A percentile compares a stretch with the other conserved stretches of the same genome.
Evolutionary conservation across 2,888 invertebrate genomes (phyloP).

Genomic region (Drosophila anomelani): DNA sequence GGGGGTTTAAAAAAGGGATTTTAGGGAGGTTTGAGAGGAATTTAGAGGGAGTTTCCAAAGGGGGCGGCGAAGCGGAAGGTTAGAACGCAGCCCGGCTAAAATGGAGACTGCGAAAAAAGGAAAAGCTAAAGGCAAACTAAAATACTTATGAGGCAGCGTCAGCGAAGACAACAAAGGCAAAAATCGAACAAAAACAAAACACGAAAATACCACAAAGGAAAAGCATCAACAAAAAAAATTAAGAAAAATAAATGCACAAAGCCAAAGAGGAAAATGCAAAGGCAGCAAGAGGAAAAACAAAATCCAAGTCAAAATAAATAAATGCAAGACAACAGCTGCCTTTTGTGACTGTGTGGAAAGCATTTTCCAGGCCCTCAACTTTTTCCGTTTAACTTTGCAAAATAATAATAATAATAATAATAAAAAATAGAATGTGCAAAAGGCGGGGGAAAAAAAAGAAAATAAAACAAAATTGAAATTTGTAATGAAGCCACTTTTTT

Average conservation of each 20-base stretch:
- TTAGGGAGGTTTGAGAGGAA: neutral
- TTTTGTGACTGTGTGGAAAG: constrained; percentile 48
- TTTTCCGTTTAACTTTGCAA: constrained; percentile 49
- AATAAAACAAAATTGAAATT: constrained; percentile 82
- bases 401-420: constrained; percentile 66
- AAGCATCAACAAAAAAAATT: constrained; percentile 44
- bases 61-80: constrained; percentile 22
- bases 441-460: constrained; percentile 17
- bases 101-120: constrained; percentile 65
- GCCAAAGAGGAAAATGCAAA: constrained; percentile 21
- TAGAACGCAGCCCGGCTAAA: constrained; percentile 61
- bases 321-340: constrained; percentile 75
- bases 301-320: constrained; percentile 66
- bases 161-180: constrained; percentile 56
- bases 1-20: constrained; percentile 1
- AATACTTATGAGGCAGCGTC: constrained; percentile 57
- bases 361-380: constrained; percentile 50
- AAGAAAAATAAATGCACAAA: constrained; percentile 40
- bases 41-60: neutral
- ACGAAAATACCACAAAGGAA: constrained; percentile 43
- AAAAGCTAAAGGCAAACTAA: constrained; percentile 12
- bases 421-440: constrained; percentile 60
- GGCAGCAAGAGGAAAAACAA: constrained; percentile 16
- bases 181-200: constrained; percentile 37
- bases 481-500: constrained; percentile 80